Base-by-base conservation (phyloP, 2,888 invertebrate genomes). In the Oxystoma pomonae region DNA sequence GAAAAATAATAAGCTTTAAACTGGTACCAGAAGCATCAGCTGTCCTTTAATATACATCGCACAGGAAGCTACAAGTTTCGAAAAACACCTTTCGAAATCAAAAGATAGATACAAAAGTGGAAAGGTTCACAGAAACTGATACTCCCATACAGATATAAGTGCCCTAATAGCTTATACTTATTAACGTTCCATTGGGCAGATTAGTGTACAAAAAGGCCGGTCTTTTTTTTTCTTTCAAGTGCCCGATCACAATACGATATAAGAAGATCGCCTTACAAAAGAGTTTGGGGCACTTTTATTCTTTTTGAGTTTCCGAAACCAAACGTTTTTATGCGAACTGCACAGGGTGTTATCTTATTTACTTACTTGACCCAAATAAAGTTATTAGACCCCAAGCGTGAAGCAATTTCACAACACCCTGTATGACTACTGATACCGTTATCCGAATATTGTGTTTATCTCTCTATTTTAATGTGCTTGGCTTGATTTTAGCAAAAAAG, bases 161-260 rank as follows among this genome's bases (percentile, higher is more conserved):
- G 53, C 53, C 53, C 19, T 53, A 53, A 53, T 53, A 53, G 53
- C 53, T 17, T 53, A n/a, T n/a, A 53, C 53, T 53, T 53, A 53
- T 53, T n/a, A 35, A 53, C 53, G 53, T 9, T 17, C n/a, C 53
- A 53, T 53, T 53, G 53, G n/a, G 53, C 53, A 53, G 53, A 53
- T 53, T 53, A 53, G 16, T 53, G 19, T 53, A 53, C 16, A 53
- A 16, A 19, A 53, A 19, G 19, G 17, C 53, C 19, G 16, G 16
- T 53, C 53, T n/a, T 53, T 53, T 53, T 12, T 7, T 35, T 35
- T 35, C 35, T 35, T 35, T 35, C 35, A 12, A 35, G 35, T 35
- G 35, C 5, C 12, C 5, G 35, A 35, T 12, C 3, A 35, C 35
- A 35, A 35, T 35, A 35, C 35, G 5, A 35, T 35, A 12, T 12